Base-by-base conservation (phyloP, 2,797 vertebrate genomes). In the Siniperca undulata region DNA sequence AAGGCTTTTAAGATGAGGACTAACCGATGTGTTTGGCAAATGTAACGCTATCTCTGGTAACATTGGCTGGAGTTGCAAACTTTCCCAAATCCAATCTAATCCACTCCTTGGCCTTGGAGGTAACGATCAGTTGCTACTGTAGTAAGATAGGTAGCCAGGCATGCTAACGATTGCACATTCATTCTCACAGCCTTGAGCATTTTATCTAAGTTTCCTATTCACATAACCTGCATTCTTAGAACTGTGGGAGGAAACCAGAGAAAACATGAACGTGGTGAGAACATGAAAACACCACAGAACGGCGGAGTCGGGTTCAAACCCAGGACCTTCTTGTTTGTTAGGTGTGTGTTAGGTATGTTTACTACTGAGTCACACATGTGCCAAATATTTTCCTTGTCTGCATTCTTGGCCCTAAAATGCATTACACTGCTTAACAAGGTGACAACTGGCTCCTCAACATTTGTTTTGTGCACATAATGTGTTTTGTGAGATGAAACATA, bases 401-500 rank as follows among this genome's bases (percentile, higher is more conserved):
- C 30, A 56, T 38, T 53, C 11, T 34, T 30, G 52, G 7, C 27
- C 30, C 38, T 65, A 9, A 69, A 73, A 64, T 73, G 13, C 3
- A 20, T 30, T 38, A n/a, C 14, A 5, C 1, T 9, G 34, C 46
- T 44, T 11, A 22, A 13, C 13, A 53, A 78, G 2, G 27, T 61
- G 68, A 64, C 38, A 56, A 10, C 30, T 52, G 10, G 34, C 19
- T 52, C 22, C 22, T 66, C 3, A 34, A 11, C 20, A 56, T 59
- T 40, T 53, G 9, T 40, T 50, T 76, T 46, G n/a, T 30, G 36
- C 8, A 10, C 48, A 58, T 20, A 4, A 70, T 55, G 24, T 27
- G 11, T 52, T 44, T 56, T 53, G 17, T 46, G 5, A 59, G 34
- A 48, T 61, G 9, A 70, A 62, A 80, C 48, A 68, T 52, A 48